phyloP scores from a whole-genome alignment of 1,140 invertebrate species.

The Sitobion miscanthi region DNA sequence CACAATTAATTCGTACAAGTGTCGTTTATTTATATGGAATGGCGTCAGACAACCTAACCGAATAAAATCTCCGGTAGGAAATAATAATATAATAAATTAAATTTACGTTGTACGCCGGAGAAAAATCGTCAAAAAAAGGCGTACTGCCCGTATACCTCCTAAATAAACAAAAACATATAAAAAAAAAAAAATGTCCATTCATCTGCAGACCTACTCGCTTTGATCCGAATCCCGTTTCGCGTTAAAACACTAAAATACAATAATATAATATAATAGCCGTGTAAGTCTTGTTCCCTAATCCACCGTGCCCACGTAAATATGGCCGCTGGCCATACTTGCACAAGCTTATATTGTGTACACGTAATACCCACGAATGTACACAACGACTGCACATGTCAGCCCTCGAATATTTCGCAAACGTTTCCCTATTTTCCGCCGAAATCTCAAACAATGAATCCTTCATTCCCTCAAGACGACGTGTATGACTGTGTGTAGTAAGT shows the following conservation, averaged over 20 bases:
- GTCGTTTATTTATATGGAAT: background rate
- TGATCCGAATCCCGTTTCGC: background rate
- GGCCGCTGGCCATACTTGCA: background rate
- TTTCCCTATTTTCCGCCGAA: background rate
- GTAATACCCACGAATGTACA: background rate
- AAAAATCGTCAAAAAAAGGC: background rate
- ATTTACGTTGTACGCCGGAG: background rate
- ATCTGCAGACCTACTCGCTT: background rate
- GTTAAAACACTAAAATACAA: background rate
- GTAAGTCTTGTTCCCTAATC: background rate
- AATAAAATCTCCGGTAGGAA: background rate
- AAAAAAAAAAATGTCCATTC: background rate
- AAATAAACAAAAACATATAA: slow-evolving; percentile 1
- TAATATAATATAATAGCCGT: background rate
- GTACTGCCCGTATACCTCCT: too few relatives aligned
- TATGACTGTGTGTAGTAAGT: background rate
- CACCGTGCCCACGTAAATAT: background rate
- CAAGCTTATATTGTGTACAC: background rate
- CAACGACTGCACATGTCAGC: background rate
- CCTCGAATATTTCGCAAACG: background rate
- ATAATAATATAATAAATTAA: background rate
- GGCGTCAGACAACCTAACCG: background rate
- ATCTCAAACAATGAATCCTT: background rate
- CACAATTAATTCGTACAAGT: background rate
- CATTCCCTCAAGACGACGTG: background rate